Evolutionary conservation across 1,140 invertebrate species (phyloP).

Genomic region (Musca vetustissima): DNA sequence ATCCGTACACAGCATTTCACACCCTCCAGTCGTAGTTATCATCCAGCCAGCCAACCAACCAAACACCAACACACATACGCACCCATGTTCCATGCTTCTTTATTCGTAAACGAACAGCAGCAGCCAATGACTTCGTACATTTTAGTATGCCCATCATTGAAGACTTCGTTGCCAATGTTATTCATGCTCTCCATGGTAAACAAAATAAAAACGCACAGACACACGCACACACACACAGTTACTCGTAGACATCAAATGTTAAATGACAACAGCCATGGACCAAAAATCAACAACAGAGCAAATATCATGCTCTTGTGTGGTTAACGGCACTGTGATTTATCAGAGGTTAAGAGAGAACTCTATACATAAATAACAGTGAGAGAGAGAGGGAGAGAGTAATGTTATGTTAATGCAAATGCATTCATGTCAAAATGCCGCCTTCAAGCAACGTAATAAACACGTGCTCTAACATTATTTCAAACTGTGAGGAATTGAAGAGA

Average conservation of each 20-base stretch:
- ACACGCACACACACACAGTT: neutral
- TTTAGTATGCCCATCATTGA: too few relatives aligned
- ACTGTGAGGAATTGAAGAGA: too few relatives aligned
- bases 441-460: too few relatives aligned
- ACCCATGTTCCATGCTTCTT: too few relatives aligned
- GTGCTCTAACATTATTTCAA: too few relatives aligned
- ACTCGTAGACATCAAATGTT: conserved; percentile 16
- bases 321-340: neutral
- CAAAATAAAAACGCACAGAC: too few relatives aligned
- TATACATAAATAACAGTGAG: too few relatives aligned
- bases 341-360: too few relatives aligned
- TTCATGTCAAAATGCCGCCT: conserved; percentile 2
- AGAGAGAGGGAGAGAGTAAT: neutral
- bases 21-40: too few relatives aligned
- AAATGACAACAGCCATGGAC: conserved; percentile 4
- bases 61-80: neutral
- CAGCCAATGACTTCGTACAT: too few relatives aligned
- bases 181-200: neutral
- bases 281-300: conserved; percentile 3
- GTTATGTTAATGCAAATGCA: neutral
- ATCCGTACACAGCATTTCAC: too few relatives aligned
- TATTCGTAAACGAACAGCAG: too few relatives aligned
- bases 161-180: neutral
- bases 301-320: neutral
- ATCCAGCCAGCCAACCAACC: neutral